Percentiles rank a stretch among this genome's conserved stretches.
phyloP scores from a whole-genome alignment of 2,113 vertebrate species.

The Eretmochelys imbricata region DNA sequence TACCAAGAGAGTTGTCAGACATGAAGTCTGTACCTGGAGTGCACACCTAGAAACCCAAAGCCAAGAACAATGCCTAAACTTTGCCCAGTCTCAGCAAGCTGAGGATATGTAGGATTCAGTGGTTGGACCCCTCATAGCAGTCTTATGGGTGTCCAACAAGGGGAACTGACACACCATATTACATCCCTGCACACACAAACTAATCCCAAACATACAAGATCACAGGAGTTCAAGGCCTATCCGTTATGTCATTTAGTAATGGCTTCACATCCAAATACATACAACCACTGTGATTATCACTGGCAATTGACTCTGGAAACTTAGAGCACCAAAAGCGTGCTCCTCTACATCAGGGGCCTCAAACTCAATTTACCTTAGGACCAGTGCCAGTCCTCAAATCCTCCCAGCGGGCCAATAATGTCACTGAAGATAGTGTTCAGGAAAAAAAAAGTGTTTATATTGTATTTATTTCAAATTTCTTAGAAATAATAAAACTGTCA shows the following conservation, averaged over 20 bases:
- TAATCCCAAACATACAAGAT: neutral
- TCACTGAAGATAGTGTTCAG: too few species aligned
- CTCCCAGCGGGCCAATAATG: too few species aligned
- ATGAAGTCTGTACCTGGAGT: neutral
- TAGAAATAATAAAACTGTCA: too few species aligned
- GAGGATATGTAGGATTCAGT: neutral
- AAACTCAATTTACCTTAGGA: too few species aligned
- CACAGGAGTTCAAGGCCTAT: neutral
- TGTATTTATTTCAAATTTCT: too few species aligned
- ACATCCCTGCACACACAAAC: neutral
- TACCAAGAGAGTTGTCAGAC: neutral
- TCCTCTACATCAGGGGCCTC: too few species aligned
- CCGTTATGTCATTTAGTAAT: neutral
- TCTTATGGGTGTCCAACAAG: neutral
- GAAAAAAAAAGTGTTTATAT: too few species aligned
- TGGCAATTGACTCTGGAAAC: rapidly evolving
- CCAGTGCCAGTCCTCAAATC: too few species aligned
- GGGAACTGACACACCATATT: neutral
- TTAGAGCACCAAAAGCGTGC: neutral
- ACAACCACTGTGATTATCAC: rapidly evolving
- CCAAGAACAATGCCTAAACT: neutral
- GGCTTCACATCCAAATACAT: rapidly evolving
- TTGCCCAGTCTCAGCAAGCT: neutral
- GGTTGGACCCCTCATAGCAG: neutral
- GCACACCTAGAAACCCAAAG: neutral